Evolutionary conservation across 2,888 invertebrate species (phyloP), one percentile per base, ranked within the genome.

Genomic region (Volucella inanis): DNA sequence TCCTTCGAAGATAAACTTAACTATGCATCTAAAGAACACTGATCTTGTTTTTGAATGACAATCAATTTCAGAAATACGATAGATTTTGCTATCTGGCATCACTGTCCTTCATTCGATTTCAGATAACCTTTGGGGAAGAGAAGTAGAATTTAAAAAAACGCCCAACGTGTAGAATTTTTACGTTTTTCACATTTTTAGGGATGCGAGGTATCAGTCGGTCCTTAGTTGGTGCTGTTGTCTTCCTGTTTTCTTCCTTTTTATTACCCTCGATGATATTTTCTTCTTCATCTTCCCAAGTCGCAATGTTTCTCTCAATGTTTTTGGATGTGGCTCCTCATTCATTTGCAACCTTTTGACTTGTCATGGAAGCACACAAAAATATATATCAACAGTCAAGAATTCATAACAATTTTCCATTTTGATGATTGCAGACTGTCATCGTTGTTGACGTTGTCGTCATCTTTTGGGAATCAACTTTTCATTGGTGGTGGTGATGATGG

Each of bases 401-500:
- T 85, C 87, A 87, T 88, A 87, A 88, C 87, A 88, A 87, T 88
- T 84, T 87, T 83, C 82, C 78, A 82, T 83, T 80, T 82, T 87
- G 75, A 82, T 82, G 80, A 82, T 81, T 83, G 70, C 76, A 72
- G 71, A 87, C 74, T 70, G 75, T 74, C 54, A 59, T 71, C 52
- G 77, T 57, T 55, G 57, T 68, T 38, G 57, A 22, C 45, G 75
- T 62, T 68, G 81, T 82, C 77, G 52, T 82, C 75, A 68, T 72
- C 67, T 47, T 45, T 54, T 49, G 50, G 8, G 38, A 41, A 52
- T 14, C 31, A 54, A 59, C 31, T 47, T 22, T 47, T 55, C 70
- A 77, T 62, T 57, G 77, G 49, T 57, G 68, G 31, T 41, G 54
- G 15, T 43, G 54, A 43, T 41, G 70, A 31, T 71, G 61, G 54